Evolutionary conservation across 2,113 vertebrate genomes (phyloP).

Genomic region (Gadus chalcogrammus): DNA sequence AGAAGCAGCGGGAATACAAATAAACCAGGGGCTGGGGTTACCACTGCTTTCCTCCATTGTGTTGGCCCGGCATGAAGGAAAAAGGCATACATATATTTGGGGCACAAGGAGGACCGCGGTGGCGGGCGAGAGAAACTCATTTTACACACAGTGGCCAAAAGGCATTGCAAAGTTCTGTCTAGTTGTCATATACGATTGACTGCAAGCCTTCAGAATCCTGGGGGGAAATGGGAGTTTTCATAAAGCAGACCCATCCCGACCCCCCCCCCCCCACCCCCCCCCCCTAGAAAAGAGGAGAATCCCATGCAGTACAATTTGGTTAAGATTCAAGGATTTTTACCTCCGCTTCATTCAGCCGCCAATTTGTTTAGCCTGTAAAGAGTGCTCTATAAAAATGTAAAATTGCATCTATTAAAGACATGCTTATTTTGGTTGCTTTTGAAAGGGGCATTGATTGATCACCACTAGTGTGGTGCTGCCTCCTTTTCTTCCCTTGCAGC

Average conservation of each 20-base stretch:
- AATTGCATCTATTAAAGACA: no score
- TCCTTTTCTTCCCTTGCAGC: no score
- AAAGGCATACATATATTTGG: conserved; percentile 2
- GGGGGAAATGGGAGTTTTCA: conserved; percentile 33
- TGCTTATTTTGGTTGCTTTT: no score
- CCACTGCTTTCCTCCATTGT: conserved; percentile 53
- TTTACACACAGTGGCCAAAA: conserved; percentile 46
- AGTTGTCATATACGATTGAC: conserved; percentile 57
- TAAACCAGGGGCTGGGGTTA: conserved; percentile 66
- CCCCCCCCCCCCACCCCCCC: no score
- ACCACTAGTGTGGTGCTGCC: no score
- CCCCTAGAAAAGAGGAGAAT: not conserved
- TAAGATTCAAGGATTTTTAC: no score
- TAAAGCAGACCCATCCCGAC: conserved; percentile 11
- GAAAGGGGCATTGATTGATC: no score
- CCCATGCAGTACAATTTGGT: conserved; percentile 24
- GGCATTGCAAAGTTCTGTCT: conserved; percentile 50
- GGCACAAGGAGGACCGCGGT: no score
- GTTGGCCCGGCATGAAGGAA: conserved; percentile 33
- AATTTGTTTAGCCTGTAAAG: no score
- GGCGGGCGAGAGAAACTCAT: conserved; percentile 39
- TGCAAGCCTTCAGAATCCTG: conserved; percentile 30
- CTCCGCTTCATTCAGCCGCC: no score
- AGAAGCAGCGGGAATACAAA: conserved; percentile 70
- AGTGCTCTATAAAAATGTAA: no score